These are phyloP conservation scores for Muntiacus muntjak DNA, from an alignment of 2,113 vertebrate species.

Conservation along the genomic window DNA sequence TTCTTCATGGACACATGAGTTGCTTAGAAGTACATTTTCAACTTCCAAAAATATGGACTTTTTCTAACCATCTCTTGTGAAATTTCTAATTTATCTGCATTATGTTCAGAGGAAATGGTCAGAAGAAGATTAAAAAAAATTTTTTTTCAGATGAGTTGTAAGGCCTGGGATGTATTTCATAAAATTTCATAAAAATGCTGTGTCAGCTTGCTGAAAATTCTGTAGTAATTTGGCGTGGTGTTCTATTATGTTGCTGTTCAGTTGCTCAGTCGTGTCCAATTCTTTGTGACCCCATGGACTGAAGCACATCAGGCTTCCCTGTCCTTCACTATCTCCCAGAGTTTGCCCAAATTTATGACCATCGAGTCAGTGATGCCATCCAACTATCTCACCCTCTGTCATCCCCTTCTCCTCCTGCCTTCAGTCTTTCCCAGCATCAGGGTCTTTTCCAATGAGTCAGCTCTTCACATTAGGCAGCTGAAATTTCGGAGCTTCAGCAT, in stretches of 20 bases:
- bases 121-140: background rate
- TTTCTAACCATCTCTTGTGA: background rate
- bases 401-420: background rate
- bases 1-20: background rate
- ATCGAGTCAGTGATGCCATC: background rate
- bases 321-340: no score
- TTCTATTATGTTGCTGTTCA: background rate
- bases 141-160: background rate
- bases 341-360: background rate
- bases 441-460: background rate
- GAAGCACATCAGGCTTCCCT: no score
- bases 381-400: background rate
- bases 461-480: background rate
- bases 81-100: background rate
- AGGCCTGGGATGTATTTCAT: background rate
- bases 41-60: background rate
- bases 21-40: background rate
- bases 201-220: background rate
- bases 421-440: background rate
- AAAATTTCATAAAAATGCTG: background rate
- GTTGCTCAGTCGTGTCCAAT: no score
- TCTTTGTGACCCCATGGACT: no score
- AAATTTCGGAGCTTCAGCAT: background rate
- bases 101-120: background rate
- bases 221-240: background rate